Conservation (phyloP, 2,113 vertebrate species). For the Ictidomys tridecemlineatus region DNA sequence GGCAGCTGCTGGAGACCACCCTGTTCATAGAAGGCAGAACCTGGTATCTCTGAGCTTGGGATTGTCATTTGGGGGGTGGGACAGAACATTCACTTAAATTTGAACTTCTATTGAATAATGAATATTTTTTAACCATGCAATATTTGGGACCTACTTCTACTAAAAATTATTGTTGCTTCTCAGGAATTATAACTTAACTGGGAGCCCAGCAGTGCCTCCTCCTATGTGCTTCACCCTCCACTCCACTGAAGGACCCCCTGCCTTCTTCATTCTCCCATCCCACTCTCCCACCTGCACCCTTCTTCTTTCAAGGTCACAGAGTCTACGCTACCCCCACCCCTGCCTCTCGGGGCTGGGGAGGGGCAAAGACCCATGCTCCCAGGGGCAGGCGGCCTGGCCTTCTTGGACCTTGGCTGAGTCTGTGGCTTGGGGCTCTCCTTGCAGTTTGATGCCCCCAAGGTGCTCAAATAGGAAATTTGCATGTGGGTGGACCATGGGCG, state of each 20-base stretch:
- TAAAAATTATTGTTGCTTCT: background rate
- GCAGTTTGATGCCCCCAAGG: background rate
- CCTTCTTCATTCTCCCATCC: background rate
- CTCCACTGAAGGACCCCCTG: background rate
- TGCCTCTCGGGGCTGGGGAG: too few species aligned
- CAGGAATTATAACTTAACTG: background rate
- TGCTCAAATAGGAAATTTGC: background rate
- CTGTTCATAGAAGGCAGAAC: background rate
- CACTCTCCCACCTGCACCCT: background rate
- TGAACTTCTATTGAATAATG: slow-evolving; percentile 22
- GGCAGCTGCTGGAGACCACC: background rate
- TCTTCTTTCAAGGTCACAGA: background rate
- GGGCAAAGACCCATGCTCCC: background rate
- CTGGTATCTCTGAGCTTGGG: background rate
- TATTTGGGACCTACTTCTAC: background rate
- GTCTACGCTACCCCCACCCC: too few species aligned
- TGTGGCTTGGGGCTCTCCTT: background rate
- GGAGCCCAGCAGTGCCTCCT: too few species aligned
- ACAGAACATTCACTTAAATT: background rate
- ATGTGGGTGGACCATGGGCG: background rate
- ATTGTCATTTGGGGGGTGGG: too few species aligned
- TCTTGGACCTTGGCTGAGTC: too few species aligned
- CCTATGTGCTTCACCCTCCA: too few species aligned
- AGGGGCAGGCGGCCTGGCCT: too few species aligned
- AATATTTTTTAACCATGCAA: background rate